Base-by-base conservation (phyloP, 2,888 invertebrate genomes). In the Lasioglossum vierecki region DNA sequence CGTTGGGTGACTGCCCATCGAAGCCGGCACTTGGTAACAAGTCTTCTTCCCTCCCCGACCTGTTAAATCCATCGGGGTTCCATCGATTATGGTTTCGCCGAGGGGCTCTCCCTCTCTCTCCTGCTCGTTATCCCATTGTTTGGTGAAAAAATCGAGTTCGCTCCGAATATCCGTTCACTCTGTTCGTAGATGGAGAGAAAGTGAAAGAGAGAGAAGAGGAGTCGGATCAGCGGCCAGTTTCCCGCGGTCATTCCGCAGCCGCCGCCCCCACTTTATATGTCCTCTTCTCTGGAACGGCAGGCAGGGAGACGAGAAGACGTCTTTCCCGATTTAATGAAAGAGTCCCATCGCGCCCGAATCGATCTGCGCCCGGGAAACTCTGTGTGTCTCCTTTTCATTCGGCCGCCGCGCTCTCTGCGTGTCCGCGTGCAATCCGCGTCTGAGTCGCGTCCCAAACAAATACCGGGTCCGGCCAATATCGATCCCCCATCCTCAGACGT, bases 361-460 rank as follows among this genome's bases (percentile, higher is more conserved):
- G 90, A 89, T 87, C 76, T 63, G 60, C 60, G 30, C 60, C 60
- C 60, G 60, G 60, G 60, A 63, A 63, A 53, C 53, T 53, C 26
- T 63, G 60, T 63, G 82, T 83, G 79, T 88, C 84, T 84, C 82
- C 88, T 81, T 86, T 88, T 86, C 88, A 83, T 86, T 86, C 84
- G 74, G 84, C 78, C 79, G 74, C 22, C 78, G 46, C 26, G 26
- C 15, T 26, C 53, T 53, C 53, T 46, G 72, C 26, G 76, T 79
- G 80, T 82, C 77, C 86, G 26, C 84, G 85, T 88, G 80, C 89
- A 89, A 89, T 88, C 89, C 87, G 84, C 84, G 82, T 83, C 82
- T 79, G 80, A 84, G 86, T 88, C 88, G 86, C 87, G 86, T 90
- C 90, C 91, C 91, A 89, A 92, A 91, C 91, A 91, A 92, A 91